phyloP scores from a whole-genome alignment of 2,888 invertebrate genomes.

The Gastracanthus pulcherrimus region DNA sequence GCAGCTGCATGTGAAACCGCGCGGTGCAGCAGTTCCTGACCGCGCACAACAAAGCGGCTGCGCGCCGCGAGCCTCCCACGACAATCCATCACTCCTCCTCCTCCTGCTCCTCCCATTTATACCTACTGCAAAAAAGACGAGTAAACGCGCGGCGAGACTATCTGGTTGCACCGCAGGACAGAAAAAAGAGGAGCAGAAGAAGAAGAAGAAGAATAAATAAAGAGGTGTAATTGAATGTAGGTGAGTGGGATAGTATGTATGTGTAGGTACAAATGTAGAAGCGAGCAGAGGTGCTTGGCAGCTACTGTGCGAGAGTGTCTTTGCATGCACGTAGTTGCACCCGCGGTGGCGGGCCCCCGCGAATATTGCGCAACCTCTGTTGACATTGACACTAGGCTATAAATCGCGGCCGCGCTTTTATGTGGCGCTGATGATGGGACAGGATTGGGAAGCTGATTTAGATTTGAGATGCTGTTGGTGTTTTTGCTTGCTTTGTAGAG shows the following conservation, averaged over 20 bases:
- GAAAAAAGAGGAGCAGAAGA: not conserved
- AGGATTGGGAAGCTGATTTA: not conserved
- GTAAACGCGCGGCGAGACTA: not conserved
- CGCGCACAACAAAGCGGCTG: not conserved
- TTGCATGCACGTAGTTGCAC: too few species aligned
- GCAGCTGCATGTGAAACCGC: too few species aligned
- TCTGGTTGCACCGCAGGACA: not conserved
- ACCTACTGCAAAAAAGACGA: not conserved
- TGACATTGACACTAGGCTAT: conserved; percentile 35
- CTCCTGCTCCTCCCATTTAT: too few species aligned
- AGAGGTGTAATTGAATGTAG: not conserved
- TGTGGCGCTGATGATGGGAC: not conserved
- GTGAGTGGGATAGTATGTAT: not conserved
- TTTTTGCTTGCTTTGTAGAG: too few species aligned
- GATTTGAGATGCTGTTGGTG: too few species aligned
- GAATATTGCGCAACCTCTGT: not conserved
- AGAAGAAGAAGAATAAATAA: not conserved
- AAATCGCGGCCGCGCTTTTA: not conserved
- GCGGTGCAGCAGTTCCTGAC: not conserved
- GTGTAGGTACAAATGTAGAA: not conserved
- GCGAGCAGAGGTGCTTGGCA: too few species aligned
- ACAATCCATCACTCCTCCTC: not conserved
- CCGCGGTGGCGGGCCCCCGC: not conserved
- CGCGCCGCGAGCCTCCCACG: not conserved
- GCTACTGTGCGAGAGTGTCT: not conserved